A percentile compares a stretch with the other conserved stretches of the same genome.
Evolutionary conservation across 1,140 invertebrate genomes (phyloP).

Genomic region (Galendromus occidentalis): DNA sequence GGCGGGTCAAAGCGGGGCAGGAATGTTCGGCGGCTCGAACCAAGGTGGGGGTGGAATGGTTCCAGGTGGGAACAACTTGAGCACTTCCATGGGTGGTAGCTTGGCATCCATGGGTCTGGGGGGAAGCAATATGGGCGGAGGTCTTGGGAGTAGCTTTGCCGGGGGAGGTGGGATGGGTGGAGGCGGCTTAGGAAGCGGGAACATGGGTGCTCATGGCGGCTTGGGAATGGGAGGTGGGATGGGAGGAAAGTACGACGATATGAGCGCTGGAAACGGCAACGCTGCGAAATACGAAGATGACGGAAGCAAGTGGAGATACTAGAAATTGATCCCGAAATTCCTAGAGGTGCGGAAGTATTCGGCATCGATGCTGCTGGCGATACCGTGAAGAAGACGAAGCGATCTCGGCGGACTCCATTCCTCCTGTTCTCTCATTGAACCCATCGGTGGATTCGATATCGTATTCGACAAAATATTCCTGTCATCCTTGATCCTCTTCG

Average conservation of each 20-base stretch:
- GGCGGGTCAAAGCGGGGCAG: neutral
- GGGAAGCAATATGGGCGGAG: neutral
- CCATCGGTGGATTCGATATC: too few relatives aligned
- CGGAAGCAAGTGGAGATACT: conserved; percentile 6
- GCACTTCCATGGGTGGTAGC: neutral
- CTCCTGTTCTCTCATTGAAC: too few relatives aligned
- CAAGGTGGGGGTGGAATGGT: neutral
- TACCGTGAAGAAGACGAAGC: too few relatives aligned
- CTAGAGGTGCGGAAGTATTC: too few relatives aligned
- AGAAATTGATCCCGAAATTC: neutral
- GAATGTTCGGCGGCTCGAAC: neutral
- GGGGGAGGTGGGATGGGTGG: neutral
- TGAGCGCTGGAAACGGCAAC: too few relatives aligned
- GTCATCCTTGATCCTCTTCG: too few relatives aligned
- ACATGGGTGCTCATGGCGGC: neutral
- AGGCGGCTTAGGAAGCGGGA: neutral
- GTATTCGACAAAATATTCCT: too few relatives aligned
- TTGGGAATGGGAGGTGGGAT: too few relatives aligned
- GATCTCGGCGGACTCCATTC: too few relatives aligned
- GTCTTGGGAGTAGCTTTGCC: neutral
- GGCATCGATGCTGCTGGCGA: too few relatives aligned
- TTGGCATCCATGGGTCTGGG: neutral
- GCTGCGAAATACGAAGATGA: neutral
- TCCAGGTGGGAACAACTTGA: too few relatives aligned
- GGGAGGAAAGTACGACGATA: neutral